Base-by-base conservation (phyloP, 2,113 vertebrate species). In the Aepyceros melampus region DNA sequence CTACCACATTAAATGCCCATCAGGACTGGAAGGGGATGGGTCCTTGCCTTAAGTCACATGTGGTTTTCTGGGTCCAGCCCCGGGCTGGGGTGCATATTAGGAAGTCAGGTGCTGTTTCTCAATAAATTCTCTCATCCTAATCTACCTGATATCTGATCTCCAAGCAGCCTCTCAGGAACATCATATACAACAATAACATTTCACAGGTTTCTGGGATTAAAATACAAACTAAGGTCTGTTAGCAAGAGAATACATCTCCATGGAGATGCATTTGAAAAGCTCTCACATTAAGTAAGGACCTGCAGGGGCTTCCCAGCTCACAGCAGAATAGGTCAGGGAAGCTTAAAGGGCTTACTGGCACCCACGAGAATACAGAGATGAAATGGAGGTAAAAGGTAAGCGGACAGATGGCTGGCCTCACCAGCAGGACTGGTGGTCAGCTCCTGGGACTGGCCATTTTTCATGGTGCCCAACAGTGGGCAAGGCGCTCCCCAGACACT, bases 251-350 rank as follows among this genome's bases (percentile, higher is more conserved):
- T 78, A 96, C 23, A 93, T 94, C 93, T 95, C 96, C 95, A 91
- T 58, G 93, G 93, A 94, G 91, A 94, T 96, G 58, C 55, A 79
- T 97, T 92, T 91, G 86, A 79, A 96, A 96, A 94, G 96, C 91
- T 93, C 78, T 91, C 82, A 53, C 55, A 45, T 91, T 93, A 88
- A 84, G 82, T 49, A 49, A 56, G 64, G 55, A 83, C 51, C 93
- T 64, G 16, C 43, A 74, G 91, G 62, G 56, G 87, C 53, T 74
- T 76, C 40, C 84, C 27, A 9, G 47, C 82, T 95, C 45, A 8
- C 31, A 47, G 58, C 19, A 2, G 64, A 90, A 88, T 27, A 94
- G 95, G 94, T 89, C 76, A 86, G 15, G 87, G 84, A 95, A 76
- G 60, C 71, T 93, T 78, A 60, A 83, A 96, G 16, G 49, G 78